These are phyloP conservation scores for Agriopis marginaria DNA, from an alignment of 2,888 invertebrate species.

Conservation along the genomic window DNA sequence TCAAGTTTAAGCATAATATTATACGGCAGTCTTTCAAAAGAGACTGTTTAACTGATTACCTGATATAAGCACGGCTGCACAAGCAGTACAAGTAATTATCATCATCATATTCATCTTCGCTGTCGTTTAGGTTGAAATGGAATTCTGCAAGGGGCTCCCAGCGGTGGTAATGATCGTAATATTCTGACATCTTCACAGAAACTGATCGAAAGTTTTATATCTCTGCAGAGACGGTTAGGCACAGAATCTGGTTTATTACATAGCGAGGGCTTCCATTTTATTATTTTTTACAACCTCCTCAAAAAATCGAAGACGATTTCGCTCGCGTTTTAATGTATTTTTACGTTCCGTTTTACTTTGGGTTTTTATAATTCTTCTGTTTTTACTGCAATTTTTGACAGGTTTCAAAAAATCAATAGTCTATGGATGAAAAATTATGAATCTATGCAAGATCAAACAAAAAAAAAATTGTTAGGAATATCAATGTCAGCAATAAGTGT, in stretches of 20 bases:
- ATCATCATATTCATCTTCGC: constrained; percentile 67
- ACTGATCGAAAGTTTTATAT: constrained; percentile 24
- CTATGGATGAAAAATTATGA: neutral
- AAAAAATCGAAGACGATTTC: constrained; percentile 43
- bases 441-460: neutral
- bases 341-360: constrained; percentile 7
- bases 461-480: neutral
- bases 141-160: constrained; percentile 91
- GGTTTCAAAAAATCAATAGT: neutral
- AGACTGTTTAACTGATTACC: constrained; percentile 71
- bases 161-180: constrained; percentile 78
- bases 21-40: too few relatives aligned
- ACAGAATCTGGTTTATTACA: constrained; percentile 5
- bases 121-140: constrained; percentile 76
- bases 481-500: neutral
- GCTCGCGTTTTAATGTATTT: constrained; percentile 10
- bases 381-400: neutral
- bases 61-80: constrained; percentile 89
- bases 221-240: neutral
- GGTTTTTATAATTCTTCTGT: too few relatives aligned
- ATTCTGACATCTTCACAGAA: constrained; percentile 73
- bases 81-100: constrained; percentile 88
- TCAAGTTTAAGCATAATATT: too few relatives aligned
- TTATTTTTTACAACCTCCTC: constrained; percentile 22
- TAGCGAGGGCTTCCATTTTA: constrained; percentile 25